Base-by-base conservation (phyloP, 2,113 vertebrate species). In the Eupsittula cactorum region DNA sequence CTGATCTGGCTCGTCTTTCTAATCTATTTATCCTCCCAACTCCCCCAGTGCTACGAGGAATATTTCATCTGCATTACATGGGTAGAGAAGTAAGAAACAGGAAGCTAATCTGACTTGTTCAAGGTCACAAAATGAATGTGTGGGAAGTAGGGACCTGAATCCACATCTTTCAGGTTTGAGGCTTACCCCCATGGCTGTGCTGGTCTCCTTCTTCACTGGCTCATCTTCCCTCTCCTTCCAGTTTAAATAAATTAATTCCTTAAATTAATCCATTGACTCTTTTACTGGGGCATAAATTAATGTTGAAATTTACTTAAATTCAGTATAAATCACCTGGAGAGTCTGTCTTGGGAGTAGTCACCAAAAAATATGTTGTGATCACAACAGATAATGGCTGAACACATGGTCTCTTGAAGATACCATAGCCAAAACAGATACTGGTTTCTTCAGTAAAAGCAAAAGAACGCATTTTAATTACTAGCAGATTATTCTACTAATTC, bases 11-110 rank as follows among this genome's bases (percentile, higher is more conserved):
- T 96, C 95, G 57, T 97, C 92, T 93, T 92, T 87, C 94, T 84
- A 78, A 95, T 95, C 93, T 97, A 93, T 97, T 97, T 96, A 97
- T 96, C 96, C 95, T 97, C 74, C 89, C 95, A 95, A 1, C 88
- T 96, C 86, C 73, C 86, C 86, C 73, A 35, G 93, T 76, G 91
- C 86, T 93, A 65, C 0, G 1, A 68, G 55, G 89, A 89, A 79
- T 87, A 47, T 89, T 74, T 88, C 50, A 39, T 90, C 76, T 83
- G 55, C 50, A 20, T 63, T n/a, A 46, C 91, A 75, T 3, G 16
- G 65, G 29, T 2, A 41, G 77, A 82, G 69, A 95, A 89, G 60
- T 53, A 69, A 86, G 88, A 70, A 93, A 78, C 55, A 35, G 88
- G 89, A 88, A 93, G 65, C 35, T 84, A 71, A 35, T 60, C 47